Percentiles rank a stretch among this genome's conserved stretches.
Evolutionary conservation across 2,797 vertebrate genomes (phyloP).

Genomic region (Arnoldichthys spilopterus): DNA sequence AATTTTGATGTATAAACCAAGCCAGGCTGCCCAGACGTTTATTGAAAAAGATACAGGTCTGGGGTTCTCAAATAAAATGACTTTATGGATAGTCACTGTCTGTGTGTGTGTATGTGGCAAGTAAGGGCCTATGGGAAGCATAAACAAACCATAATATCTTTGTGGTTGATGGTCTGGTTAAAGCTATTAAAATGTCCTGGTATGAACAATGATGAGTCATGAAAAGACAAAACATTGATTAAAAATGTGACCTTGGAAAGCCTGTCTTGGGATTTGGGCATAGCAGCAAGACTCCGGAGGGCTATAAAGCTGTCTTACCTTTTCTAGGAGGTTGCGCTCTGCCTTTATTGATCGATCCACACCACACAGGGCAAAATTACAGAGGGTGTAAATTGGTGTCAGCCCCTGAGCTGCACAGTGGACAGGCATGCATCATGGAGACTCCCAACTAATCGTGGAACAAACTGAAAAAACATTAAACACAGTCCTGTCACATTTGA

Average conservation of each 20-base stretch:
- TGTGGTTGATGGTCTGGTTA: background rate
- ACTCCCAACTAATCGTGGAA: too few relatives aligned
- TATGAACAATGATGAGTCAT: background rate
- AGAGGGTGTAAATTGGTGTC: background rate
- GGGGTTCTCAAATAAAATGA: background rate
- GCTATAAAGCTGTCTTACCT: background rate
- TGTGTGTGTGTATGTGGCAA: background rate
- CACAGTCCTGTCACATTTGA: too few relatives aligned
- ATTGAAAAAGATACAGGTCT: slow-evolving; percentile 9
- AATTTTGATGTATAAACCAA: background rate
- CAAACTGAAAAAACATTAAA: too few relatives aligned
- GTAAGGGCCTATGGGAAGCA: background rate
- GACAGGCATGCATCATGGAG: background rate
- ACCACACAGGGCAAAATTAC: background rate
- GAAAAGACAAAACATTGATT: background rate
- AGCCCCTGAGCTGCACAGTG: background rate
- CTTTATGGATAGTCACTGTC: background rate
- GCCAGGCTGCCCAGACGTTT: background rate
- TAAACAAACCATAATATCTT: background rate
- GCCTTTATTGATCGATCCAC: too few relatives aligned
- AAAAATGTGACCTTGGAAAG: too few relatives aligned
- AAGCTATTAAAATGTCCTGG: background rate
- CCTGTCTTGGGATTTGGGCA: background rate
- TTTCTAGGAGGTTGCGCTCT: background rate
- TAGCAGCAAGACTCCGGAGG: background rate